Base-by-base conservation (phyloP, 1,140 invertebrate species). In the Calliopsis andreniformis region DNA sequence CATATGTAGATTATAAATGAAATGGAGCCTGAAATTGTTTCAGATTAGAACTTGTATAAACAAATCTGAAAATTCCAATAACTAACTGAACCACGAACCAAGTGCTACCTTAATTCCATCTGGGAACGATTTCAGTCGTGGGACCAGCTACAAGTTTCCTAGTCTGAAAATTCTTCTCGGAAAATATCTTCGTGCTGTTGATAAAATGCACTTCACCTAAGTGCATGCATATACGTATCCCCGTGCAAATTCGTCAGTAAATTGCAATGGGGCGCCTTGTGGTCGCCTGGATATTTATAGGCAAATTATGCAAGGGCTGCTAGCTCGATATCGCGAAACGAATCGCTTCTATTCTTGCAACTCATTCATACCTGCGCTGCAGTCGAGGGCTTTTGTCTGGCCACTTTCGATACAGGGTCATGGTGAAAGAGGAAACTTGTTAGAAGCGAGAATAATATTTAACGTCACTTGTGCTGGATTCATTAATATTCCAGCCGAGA, bases 161-260 rank as follows among this genome's bases (percentile, higher is more conserved):
- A 7, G 20, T 42, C n/a, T 7, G 30, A 77, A 81, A 78, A 63
- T 72, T 51, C 64, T 39, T 28, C 28, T 4, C 20, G 1, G 20
- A 18, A 23, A 4, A 43, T 59, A 39, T 28, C 25, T 39, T 39
- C 39, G 28, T n/a, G 39, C 10, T 53, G 51, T 64, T 53, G 43
- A 76, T 82, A 63, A 72, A 72, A 82, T 47, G 45, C 63, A 59
- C 39, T 81, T 68, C 62, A 49, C 49, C 51, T 78, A 81, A 82
- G 63, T 77, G 75, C 51, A 68, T 47, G 79, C 75, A 78, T 66
- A 80, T 82, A 79, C 30, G 67, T 43, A 64, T 53, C 47, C 25
- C 55, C 35, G 49, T 68, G 70, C 80, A 82, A 82, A 82, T 82
- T 82, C 39, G 56, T 63, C 18, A 69, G 25, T 49, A 78, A 82